Evolutionary conservation across 2,888 invertebrate species (phyloP), one percentile per base, ranked within the genome.

Genomic region (Ennomos quercinarius): DNA sequence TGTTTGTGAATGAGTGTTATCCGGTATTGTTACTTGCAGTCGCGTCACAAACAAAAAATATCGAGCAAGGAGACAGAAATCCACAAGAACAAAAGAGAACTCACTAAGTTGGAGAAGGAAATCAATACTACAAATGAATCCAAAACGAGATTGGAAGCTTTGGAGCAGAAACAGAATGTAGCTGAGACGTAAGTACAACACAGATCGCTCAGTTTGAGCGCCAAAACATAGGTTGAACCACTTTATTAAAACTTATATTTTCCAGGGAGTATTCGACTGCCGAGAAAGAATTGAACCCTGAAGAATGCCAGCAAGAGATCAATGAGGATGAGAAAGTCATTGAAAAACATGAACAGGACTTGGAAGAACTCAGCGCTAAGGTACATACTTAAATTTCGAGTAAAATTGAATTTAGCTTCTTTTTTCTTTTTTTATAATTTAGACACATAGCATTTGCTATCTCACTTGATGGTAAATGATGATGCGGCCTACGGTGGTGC

Each of bases 11-110:
- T 27, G 27, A 27, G 6, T 27, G 6, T 27, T 27, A 27, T 5
- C 27, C 27, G 27, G 3, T 27, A 6, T 27, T 27, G 27, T 27
- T 27, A 9, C 38, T 78, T 77, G 39, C 85, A 94, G 79, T 94
- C 95, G 0, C 93, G 94, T 62, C 91, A 95, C 39, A 95, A 96
- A 74, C 95, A 95, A 77, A 95, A 95, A 73, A 94, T 95, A 56
- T 83, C 89, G 2, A 89, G 94, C 12, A 95, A 95, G 76, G 93
- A 93, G 56, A 84, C 89, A 8, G 94, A 94, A 70, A 90, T 94
- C 13, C 76, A 77, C 13, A 93, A 94, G 40, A 91, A 92, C 43
- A 94, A 94, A 70, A 87, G 87, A 40, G 95, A 96, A 66, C 86
- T 94, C 0, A 80, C 84, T 0, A 93, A 93, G 67, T 59, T 86